phyloP scores from a whole-genome alignment of 1,140 invertebrate genomes.

The Drosophila bocqueti region DNA sequence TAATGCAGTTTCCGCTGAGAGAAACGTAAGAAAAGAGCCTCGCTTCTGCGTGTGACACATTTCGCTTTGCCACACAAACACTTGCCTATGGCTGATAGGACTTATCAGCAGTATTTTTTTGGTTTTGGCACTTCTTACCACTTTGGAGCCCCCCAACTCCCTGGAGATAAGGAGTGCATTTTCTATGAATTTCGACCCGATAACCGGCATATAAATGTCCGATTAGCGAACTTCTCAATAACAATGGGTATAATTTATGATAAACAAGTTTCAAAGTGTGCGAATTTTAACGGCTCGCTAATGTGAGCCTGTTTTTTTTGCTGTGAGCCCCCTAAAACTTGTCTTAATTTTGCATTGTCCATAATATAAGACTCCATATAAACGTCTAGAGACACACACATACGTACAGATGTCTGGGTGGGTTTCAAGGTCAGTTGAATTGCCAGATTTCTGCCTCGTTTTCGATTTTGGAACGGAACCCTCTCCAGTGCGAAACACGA shows the following conservation, averaged over 20 bases:
- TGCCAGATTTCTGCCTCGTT: constrained; percentile 32
- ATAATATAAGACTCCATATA: constrained; percentile 12
- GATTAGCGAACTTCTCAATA: constrained; percentile 33
- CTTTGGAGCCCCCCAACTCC: constrained; percentile 3
- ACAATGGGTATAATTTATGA: constrained; percentile 48
- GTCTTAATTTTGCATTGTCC: constrained; percentile 32
- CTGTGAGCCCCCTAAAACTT: constrained; percentile 10
- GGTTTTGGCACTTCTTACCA: constrained; percentile 24
- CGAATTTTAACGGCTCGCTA: constrained; percentile 51
- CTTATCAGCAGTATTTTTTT: constrained; percentile 33
- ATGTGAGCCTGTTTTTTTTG: constrained; percentile 13
- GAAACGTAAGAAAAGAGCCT: constrained; percentile 21
- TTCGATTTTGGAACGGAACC: constrained; percentile 20
- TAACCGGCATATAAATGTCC: constrained; percentile 40
- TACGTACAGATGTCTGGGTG: constrained; percentile 29
- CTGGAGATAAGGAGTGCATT: constrained; percentile 40
- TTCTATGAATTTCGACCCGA: constrained; percentile 26
- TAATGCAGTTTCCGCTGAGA: constrained; percentile 55
- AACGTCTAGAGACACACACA: constrained; percentile 11
- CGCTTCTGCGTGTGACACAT: constrained; percentile 25
- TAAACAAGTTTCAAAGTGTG: constrained; percentile 69
- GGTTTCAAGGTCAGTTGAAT: constrained; percentile 53
- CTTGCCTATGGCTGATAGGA: constrained; percentile 3
- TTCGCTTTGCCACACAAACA: constrained; percentile 23
- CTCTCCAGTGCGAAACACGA: constrained; percentile 32